phyloP scores from a whole-genome alignment of 2,113 vertebrate genomes.

The Dromas ardeola region DNA sequence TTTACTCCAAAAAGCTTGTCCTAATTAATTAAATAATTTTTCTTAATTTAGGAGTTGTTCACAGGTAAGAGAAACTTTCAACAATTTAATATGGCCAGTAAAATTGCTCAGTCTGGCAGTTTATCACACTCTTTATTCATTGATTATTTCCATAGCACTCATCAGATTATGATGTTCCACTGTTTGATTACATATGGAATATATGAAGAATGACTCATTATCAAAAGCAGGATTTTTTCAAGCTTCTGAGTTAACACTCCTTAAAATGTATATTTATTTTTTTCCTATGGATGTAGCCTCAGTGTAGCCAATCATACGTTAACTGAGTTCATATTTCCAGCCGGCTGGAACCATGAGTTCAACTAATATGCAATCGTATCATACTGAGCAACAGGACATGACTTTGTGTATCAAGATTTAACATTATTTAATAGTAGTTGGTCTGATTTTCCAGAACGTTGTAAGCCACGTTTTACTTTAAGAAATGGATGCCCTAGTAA shows the following conservation, averaged over 20 bases:
- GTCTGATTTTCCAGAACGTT: not conserved
- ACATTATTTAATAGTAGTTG: not conserved
- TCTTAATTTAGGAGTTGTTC: conserved; percentile 70
- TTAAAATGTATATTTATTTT: not conserved
- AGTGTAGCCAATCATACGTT: not conserved
- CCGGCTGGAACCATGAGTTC: not conserved
- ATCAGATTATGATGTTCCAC: not conserved
- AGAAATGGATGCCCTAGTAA: not conserved
- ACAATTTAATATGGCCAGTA: not conserved
- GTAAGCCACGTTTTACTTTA: not conserved
- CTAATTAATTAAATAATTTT: conserved; percentile 73
- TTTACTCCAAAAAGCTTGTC: conserved; percentile 72
- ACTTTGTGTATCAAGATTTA: not conserved
- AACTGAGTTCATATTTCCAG: not conserved
- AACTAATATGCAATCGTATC: not conserved
- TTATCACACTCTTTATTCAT: not conserved
- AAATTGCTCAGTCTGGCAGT: not conserved
- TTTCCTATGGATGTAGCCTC: not conserved
- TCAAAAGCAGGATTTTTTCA: not conserved
- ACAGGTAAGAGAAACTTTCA: conserved; percentile 60
- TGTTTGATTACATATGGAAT: not conserved
- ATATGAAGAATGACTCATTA: not conserved
- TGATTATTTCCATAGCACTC: not conserved
- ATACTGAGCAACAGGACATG: not conserved
- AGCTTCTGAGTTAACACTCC: not conserved